Conservation (phyloP, 30 jellyfish, hydroid and myxozoan species). For the Haliclystus octoradiatus region DNA sequence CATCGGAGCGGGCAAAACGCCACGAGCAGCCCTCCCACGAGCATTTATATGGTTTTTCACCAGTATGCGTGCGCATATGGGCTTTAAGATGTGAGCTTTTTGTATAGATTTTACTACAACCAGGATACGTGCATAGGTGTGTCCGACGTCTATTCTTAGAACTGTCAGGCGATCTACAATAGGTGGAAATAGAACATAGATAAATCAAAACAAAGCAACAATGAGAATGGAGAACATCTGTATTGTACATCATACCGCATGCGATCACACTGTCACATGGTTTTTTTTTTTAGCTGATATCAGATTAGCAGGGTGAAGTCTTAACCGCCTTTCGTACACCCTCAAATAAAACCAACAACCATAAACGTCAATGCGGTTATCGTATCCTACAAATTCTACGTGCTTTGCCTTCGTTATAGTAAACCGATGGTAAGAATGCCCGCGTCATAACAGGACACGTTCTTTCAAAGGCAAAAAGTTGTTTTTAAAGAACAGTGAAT, state of each 20-base stretch:
- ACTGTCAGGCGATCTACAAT: slow-evolving; percentile 48
- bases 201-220: neutral
- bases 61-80: slow-evolving; percentile 99
- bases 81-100: slow-evolving; percentile 98
- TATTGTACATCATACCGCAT: neutral
- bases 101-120: slow-evolving; percentile 89
- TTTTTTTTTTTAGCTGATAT: too few relatives aligned
- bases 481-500: too few relatives aligned
- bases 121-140: slow-evolving; percentile 79
- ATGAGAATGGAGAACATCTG: neutral
- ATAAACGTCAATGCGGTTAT: too few relatives aligned
- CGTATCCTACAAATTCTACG: too few relatives aligned
- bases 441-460: too few relatives aligned
- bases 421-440: too few relatives aligned
- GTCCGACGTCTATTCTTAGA: slow-evolving; percentile 57
- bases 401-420: too few relatives aligned
- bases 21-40: slow-evolving; percentile 99
- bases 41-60: slow-evolving; percentile 98
- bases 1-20: slow-evolving; percentile 99
- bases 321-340: too few relatives aligned
- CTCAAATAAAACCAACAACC: too few relatives aligned
- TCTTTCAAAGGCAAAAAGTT: too few relatives aligned
- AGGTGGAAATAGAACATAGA: neutral
- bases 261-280: neutral
- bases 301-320: too few relatives aligned